phyloP scores from a whole-genome alignment of 2,113 vertebrate species.

The Rhinolophus sinicus region DNA sequence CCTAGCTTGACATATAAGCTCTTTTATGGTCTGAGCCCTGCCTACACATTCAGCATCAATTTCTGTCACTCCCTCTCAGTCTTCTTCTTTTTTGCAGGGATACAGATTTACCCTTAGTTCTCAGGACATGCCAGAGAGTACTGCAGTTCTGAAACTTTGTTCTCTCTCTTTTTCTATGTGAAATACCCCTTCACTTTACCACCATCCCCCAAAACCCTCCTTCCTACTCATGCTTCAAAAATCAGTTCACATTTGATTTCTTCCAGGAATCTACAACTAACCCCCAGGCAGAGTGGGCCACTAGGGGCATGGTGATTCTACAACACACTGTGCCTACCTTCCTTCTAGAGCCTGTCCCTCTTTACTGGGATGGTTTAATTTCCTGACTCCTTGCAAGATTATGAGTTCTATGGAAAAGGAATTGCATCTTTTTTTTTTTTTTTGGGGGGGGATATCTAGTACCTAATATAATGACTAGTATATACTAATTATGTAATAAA shows the following conservation, averaged over 20 bases:
- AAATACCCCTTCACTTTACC: background rate
- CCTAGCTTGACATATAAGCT: background rate
- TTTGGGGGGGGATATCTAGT: background rate
- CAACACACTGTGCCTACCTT: rapidly evolving
- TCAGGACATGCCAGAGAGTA: background rate
- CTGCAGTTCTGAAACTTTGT: background rate
- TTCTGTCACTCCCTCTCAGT: background rate
- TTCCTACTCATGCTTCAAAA: background rate
- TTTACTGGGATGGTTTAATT: background rate
- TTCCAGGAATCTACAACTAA: background rate
- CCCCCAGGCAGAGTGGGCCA: background rate
- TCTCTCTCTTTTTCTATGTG: background rate
- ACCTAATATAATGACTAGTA: background rate
- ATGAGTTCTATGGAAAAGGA: background rate
- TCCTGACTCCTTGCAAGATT: background rate
- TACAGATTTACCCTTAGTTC: background rate
- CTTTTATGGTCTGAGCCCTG: background rate
- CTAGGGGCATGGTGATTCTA: rapidly evolving
- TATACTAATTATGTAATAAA: background rate
- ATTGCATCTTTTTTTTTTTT: background rate
- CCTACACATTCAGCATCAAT: background rate
- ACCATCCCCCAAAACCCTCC: background rate
- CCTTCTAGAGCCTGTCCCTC: rapidly evolving
- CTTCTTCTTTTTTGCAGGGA: background rate
- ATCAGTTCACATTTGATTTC: background rate